Evolutionary conservation across 2,113 vertebrate genomes (phyloP).

Genomic region (Albula goreensis): DNA sequence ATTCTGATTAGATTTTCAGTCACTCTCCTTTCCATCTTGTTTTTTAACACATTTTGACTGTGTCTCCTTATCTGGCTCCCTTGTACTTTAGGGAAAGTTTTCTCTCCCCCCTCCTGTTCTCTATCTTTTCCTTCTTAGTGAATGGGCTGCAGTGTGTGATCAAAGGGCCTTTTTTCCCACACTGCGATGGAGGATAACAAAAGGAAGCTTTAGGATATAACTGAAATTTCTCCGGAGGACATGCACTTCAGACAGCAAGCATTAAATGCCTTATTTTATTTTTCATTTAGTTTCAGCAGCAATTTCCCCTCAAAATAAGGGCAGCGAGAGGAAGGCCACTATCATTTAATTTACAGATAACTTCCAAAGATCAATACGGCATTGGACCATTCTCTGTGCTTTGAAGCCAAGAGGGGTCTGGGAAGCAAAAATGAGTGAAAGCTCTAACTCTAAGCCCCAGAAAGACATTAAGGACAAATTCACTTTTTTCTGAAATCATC

Average conservation of each 20-base stretch:
- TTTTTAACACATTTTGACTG: background rate
- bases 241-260: constrained; percentile 2
- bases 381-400: background rate
- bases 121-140: constrained; percentile 29
- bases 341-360: background rate
- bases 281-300: constrained; percentile 30
- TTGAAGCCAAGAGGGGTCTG: background rate
- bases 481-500: background rate
- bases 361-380: background rate
- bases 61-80: constrained; percentile 1
- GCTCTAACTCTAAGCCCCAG: background rate
- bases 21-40: background rate
- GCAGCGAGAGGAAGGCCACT: too few relatives aligned
- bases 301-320: background rate
- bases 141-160: constrained; percentile 48
- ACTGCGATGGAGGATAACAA: constrained; percentile 43
- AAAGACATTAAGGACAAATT: background rate
- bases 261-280: background rate
- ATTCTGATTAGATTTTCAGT: background rate
- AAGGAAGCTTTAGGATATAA: constrained; percentile 43
- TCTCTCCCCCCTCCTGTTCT: constrained; percentile 19
- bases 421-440: background rate
- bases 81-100: background rate
- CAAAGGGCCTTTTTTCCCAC: constrained; percentile 52
- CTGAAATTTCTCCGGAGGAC: constrained; percentile 40